Evolutionary conservation across 2,797 vertebrate genomes (phyloP), one percentile per base, ranked within the genome.

Genomic region (Prunella strophiata): DNA sequence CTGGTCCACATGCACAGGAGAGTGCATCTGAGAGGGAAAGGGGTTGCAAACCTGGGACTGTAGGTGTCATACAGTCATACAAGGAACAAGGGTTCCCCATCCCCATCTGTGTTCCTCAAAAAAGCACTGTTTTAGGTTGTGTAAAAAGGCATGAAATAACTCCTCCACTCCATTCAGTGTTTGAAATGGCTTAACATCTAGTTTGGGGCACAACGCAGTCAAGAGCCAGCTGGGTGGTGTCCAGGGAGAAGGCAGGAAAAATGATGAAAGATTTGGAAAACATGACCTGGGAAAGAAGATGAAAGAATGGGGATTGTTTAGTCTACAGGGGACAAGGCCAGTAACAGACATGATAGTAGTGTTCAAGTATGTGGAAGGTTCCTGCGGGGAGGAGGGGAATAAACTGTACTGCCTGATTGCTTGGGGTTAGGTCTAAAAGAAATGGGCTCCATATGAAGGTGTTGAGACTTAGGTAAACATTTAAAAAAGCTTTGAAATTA

Each of bases 291-390:
- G 85, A 84, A 84, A 78, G 76, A 86, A 78, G 74, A 95, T 89
- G 83, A 95, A 96, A 95, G 95, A 87, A 76, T 50, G 36, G 74
- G 38, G 32, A 86, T 93, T 95, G 91, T 96, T 96, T 96, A 95
- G 96, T 96, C 95, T 95, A 50, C 55, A 47, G 34, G 71, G 59
- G 59, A 91, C 83, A 85, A 89, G 63, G 85, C 83, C 88, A 67
- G 67, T 70, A 93, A 85, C 55, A 91, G 95, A 81, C 48, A 10
- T 85, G 93, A 95, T 94, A 95, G 63, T 59, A 95, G 63, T 12
- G 43, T 78, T 90, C 88, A 93, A 90, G 48, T 93, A 96, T 92
- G 93, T 90, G 74, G 32, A 96, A 67, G 74, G 71, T 78, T 95
- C 38, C 52, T 81, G 1, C 0, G 1, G 34, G n/a, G 67, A 88